Evolutionary conservation across 2,113 vertebrate species (phyloP).

Genomic region (Hepsetus odoe): DNA sequence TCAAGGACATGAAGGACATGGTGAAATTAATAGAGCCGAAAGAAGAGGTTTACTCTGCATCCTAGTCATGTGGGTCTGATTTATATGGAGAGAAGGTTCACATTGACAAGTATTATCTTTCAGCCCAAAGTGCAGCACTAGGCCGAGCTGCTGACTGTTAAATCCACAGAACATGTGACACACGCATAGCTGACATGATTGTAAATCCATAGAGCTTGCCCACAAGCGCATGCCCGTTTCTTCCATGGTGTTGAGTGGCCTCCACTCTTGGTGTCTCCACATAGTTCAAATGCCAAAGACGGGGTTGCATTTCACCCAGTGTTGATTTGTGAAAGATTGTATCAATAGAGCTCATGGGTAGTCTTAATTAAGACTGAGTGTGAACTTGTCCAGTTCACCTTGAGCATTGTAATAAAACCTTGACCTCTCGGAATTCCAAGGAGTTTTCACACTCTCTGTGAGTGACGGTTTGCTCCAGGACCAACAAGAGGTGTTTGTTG

Average conservation of each 20-base stretch:
- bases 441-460: too few relatives aligned
- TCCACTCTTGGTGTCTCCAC: neutral
- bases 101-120: conserved; percentile 8
- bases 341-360: neutral
- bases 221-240: neutral
- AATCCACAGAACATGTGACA: neutral
- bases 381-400: neutral
- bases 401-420: neutral
- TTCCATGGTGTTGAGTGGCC: neutral
- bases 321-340: neutral
- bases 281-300: neutral
- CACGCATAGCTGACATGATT: neutral
- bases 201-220: conserved; percentile 1
- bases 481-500: too few relatives aligned
- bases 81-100: neutral
- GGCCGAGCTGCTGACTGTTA: neutral
- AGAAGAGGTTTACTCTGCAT: neutral
- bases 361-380: neutral
- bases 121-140: neutral
- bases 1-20: neutral
- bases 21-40: neutral
- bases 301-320: neutral
- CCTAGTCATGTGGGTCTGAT: conserved; percentile 3
- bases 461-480: too few relatives aligned
- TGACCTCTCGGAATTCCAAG: too few relatives aligned